Conservation (phyloP, 2,888 invertebrate genomes). For the Caenorhabditis sp. region DNA sequence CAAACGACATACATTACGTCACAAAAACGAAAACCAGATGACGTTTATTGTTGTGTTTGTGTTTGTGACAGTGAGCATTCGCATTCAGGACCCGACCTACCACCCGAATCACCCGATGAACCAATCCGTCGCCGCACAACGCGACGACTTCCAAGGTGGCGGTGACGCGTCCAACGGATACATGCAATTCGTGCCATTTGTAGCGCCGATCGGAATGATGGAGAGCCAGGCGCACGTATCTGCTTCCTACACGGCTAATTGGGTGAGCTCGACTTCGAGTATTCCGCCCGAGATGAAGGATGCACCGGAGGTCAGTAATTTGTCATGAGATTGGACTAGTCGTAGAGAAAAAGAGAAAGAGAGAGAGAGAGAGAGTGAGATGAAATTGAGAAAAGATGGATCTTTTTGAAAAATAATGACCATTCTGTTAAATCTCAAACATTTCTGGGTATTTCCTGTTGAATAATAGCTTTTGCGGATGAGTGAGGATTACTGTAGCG, state of each 20-base stretch:
- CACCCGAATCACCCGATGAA: slow-evolving; percentile 42
- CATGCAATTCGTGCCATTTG: slow-evolving; percentile 44
- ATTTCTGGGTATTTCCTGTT: too few species aligned
- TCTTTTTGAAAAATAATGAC: too few species aligned
- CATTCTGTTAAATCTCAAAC: too few species aligned
- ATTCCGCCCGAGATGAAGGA: slow-evolving; percentile 74
- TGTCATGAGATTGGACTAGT: neutral
- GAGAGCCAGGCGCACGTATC: slow-evolving; percentile 63
- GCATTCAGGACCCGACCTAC: slow-evolving; percentile 44
- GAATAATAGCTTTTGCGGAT: too few species aligned
- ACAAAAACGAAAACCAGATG: neutral
- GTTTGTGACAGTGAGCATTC: neutral
- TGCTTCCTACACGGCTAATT: slow-evolving; percentile 72
- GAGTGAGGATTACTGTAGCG: too few species aligned
- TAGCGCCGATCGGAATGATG: slow-evolving; percentile 47
- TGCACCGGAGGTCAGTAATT: slow-evolving; percentile 65
- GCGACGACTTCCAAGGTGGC: slow-evolving; percentile 38
- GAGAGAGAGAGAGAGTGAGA: too few species aligned
- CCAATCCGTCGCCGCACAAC: slow-evolving; percentile 16
- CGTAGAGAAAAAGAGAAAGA: too few species aligned
- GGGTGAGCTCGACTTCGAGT: slow-evolving; percentile 74
- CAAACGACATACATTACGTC: too few species aligned
- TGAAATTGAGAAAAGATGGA: too few species aligned
- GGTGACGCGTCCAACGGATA: slow-evolving; percentile 9
- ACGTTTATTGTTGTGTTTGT: slow-evolving; percentile 3